Evolutionary conservation across 2,888 invertebrate genomes (phyloP), one percentile per base, ranked within the genome.

Genomic region (Crocallis elinguaria): DNA sequence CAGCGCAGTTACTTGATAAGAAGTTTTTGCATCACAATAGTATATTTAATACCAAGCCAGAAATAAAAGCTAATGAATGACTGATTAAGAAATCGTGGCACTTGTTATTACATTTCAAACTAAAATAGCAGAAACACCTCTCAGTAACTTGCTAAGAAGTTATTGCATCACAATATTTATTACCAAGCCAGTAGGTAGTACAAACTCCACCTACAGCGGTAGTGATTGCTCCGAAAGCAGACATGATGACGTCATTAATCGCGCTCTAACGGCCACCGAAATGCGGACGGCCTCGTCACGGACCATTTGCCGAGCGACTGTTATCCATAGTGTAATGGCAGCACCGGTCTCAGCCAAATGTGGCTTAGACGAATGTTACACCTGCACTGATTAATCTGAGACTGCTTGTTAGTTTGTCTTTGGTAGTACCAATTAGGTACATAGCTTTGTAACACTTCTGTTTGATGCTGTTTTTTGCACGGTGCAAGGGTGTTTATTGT

Each of bases 221-320:
- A 49, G 75, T 74, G 77, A 82, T 82, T 78, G 75, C 71, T 64
- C 71, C 71, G 69, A 68, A 62, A 67, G 70, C 72, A 80, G 79
- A 77, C 82, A 81, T 79, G 81, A 86, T 86, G 83, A 79, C 79
- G 82, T 80, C 86, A 86, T 88, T 83, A 86, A 88, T 88, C 83
- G 84, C 79, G 67, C 70, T 62, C 76, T 87, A 88, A 86, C 84
- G 82, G 79, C 76, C 71, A 66, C 78, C 75, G 73, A 70, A 83
- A 37, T 37, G 45, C 21, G 45, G 29, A 45, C 25, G 46, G 21
- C 11, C 33, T 38, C 77, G 82, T 81, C 81, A 84, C 77, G 80
- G 79, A 66, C 78, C 84, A 86, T 86, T 87, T 84, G 76, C 69
- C 25, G 38, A 54, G 43, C 14, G 25, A 37, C 27, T 43, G 48